phyloP scores from a whole-genome alignment of 2,888 invertebrate genomes.

The Hydraecia micacea region DNA sequence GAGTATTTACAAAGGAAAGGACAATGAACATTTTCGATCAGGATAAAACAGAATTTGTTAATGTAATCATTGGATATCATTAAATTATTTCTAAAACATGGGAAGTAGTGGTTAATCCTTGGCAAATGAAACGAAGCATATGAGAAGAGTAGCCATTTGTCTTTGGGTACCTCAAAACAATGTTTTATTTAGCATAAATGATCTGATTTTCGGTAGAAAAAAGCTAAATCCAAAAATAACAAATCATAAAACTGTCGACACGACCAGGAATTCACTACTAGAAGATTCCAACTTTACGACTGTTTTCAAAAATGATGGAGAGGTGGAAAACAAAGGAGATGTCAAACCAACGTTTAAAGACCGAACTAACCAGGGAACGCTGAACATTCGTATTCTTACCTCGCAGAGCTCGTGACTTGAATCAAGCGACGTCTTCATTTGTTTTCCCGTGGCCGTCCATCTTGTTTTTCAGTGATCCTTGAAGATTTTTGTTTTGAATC shows the following conservation, averaged over 20 bases:
- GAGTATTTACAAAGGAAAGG: not conserved
- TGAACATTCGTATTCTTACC: conserved; percentile 47
- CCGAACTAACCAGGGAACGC: conserved; percentile 1
- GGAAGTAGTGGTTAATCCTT: not conserved
- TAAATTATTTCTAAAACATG: not conserved
- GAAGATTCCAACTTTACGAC: not conserved
- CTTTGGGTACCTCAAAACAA: not conserved
- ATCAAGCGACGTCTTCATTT: conserved; percentile 50
- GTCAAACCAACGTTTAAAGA: conserved; percentile 20
- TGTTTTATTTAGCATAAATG: too few species aligned
- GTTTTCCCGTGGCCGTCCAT: conserved; percentile 28
- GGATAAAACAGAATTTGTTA: too few species aligned
- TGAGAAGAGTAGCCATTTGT: not conserved
- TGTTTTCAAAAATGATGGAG: not conserved
- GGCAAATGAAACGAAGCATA: not conserved
- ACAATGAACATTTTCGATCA: not conserved
- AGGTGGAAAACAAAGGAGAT: conserved; percentile 25
- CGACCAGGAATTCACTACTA: not conserved
- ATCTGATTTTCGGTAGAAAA: not conserved
- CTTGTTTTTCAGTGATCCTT: conserved; percentile 53
- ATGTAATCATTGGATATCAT: not conserved
- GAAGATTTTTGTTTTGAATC: conserved; percentile 38
- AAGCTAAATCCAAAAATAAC: not conserved
- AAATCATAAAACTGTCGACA: not conserved
- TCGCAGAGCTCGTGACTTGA: conserved; percentile 48